Conservation (phyloP, 2,888 invertebrate genomes). For the Atethmia centrago region DNA sequence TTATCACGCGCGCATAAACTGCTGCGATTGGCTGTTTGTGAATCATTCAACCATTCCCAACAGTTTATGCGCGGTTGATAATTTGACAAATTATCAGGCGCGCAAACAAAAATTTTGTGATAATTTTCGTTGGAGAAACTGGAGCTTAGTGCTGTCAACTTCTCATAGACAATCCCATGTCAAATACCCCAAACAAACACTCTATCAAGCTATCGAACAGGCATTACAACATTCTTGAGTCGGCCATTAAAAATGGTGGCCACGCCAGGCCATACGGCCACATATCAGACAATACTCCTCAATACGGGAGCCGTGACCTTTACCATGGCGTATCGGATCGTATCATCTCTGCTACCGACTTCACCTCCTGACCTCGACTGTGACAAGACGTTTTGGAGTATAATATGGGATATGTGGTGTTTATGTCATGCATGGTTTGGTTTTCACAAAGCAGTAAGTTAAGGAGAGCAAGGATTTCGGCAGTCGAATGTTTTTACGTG, state of each 20-base stretch:
- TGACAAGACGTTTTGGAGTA: conserved; percentile 55
- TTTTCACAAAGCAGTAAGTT: not conserved
- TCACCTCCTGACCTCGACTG: conserved; percentile 80
- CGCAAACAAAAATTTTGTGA: too few species aligned
- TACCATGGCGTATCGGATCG: conserved; percentile 82
- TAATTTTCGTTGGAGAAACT: not conserved
- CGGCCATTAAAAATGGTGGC: conserved; percentile 52
- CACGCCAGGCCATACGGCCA: conserved; percentile 49
- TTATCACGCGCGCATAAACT: not conserved
- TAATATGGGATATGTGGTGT: conserved; percentile 17
- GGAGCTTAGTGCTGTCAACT: not conserved
- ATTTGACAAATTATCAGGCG: too few species aligned
- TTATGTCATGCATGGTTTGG: not conserved
- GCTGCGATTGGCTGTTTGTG: not conserved
- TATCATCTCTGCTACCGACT: conserved; percentile 84
- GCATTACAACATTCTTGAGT: conserved; percentile 44
- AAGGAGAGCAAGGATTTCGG: not conserved
- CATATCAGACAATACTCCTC: conserved; percentile 81
- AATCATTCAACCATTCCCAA: not conserved
- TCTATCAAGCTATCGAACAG: conserved; percentile 27
- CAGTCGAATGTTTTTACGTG: not conserved
- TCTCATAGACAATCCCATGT: conserved; percentile 7
- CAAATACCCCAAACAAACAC: not conserved
- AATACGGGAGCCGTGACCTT: conserved; percentile 82
- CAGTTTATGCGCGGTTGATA: too few species aligned